phyloP scores from a whole-genome alignment of 2,888 invertebrate genomes.

The Sminthurinus aureus region DNA sequence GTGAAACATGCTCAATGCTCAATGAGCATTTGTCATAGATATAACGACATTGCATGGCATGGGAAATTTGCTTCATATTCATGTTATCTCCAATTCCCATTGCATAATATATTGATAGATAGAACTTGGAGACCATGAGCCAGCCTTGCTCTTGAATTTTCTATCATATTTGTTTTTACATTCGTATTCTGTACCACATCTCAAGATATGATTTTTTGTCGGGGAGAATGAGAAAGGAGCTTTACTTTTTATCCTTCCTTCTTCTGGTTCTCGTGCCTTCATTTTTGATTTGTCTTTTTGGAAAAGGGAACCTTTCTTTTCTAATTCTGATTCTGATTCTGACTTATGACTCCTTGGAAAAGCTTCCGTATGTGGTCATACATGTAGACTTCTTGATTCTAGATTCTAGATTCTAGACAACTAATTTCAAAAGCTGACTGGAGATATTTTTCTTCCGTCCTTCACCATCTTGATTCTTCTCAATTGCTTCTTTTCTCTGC shows the following conservation, averaged over 20 bases:
- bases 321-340: slow-evolving; percentile 18
- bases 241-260: slow-evolving; percentile 13
- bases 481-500: background rate
- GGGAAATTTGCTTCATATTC: background rate
- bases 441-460: slow-evolving; percentile 7
- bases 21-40: background rate
- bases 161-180: background rate
- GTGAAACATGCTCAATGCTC: background rate
- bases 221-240: background rate
- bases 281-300: slow-evolving; percentile 20
- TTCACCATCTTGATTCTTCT: background rate
- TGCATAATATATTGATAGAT: background rate
- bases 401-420: no score
- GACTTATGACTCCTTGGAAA: slow-evolving; percentile 22
- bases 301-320: background rate
- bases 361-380: slow-evolving; percentile 5
- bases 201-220: background rate
- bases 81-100: background rate
- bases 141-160: background rate
- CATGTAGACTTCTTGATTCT: no score
- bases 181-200: background rate
- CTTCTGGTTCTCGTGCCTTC: slow-evolving; percentile 6
- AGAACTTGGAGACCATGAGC: background rate
- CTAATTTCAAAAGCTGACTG: slow-evolving; percentile 21
- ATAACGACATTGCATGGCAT: background rate